A percentile compares a stretch with the other conserved stretches of the same genome.
These are phyloP conservation scores for Labeo calbasu DNA, from an alignment of 2,797 vertebrate species.

Conservation along the genomic window DNA sequence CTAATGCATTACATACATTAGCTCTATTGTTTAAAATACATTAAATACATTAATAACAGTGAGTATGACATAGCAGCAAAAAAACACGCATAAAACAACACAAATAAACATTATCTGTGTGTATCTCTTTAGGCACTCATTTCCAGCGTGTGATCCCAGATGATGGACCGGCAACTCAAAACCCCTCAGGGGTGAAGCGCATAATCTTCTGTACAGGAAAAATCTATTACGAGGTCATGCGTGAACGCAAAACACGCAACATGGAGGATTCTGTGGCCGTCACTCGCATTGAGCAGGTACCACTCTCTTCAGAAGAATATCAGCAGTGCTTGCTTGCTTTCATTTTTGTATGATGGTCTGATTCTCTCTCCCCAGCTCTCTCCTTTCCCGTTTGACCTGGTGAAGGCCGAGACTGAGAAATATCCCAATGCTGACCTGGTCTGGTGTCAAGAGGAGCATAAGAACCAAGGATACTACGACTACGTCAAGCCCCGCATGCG, in stretches of 20 bases:
- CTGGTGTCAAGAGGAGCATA: constrained; percentile 92
- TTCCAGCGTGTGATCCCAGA: constrained; percentile 86
- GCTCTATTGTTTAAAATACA: no score
- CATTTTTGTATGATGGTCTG: neutral
- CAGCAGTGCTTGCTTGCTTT: neutral
- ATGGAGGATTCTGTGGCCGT: constrained; percentile 82
- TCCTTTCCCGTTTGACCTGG: constrained; percentile 87
- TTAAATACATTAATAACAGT: no score
- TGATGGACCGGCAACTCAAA: constrained; percentile 72
- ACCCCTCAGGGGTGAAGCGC: constrained; percentile 78
- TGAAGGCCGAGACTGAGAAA: constrained; percentile 82
- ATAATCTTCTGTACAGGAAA: constrained; percentile 87
- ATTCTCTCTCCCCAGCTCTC: constrained; percentile 78
- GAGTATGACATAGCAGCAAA: neutral
- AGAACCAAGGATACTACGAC: constrained; percentile 91
- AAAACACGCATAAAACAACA: no score
- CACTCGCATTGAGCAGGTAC: constrained; percentile 86
- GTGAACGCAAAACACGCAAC: constrained; percentile 78
- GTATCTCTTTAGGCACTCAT: constrained; percentile 77
- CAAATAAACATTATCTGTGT: neutral
- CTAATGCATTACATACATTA: no score
- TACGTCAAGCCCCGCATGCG: constrained; percentile 88
- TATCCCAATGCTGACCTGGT: constrained; percentile 83
- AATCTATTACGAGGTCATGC: constrained; percentile 86
- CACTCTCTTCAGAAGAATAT: neutral